Evolutionary conservation across 2,113 vertebrate species (phyloP).

Genomic region (Apodemus sylvaticus): DNA sequence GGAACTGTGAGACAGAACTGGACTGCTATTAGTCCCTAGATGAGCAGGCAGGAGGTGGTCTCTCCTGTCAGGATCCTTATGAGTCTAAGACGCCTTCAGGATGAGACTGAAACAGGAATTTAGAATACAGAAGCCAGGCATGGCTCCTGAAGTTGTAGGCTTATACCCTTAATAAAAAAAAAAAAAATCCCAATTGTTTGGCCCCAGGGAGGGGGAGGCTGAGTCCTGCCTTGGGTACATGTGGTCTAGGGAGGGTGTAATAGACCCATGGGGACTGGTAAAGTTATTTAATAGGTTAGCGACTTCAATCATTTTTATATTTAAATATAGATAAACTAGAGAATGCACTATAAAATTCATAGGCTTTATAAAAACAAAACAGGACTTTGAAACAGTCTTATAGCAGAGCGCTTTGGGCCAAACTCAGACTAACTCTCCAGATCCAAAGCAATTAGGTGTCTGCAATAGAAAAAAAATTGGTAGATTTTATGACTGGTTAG

Average conservation of each 20-base stretch:
- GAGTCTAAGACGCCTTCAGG: background rate
- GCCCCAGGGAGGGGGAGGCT: background rate
- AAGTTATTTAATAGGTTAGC: background rate
- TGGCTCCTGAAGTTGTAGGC: background rate
- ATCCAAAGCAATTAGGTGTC: background rate
- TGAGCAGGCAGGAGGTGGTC: background rate
- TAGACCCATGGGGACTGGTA: background rate
- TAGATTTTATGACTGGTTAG: background rate
- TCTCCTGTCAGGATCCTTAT: background rate
- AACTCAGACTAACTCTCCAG: background rate
- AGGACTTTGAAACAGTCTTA: background rate
- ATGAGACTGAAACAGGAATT: background rate
- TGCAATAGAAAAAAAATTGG: background rate
- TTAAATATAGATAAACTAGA: background rate
- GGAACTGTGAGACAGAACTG: background rate
- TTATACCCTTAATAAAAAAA: background rate
- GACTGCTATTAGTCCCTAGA: background rate
- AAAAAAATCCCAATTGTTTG: background rate
- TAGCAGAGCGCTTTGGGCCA: background rate
- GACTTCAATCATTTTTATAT: background rate
- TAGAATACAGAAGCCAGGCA: background rate
- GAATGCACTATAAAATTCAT: background rate
- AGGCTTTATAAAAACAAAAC: background rate
- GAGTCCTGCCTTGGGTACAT: rapidly evolving
- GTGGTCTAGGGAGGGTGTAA: background rate